These are phyloP conservation scores for Papilio gigon DNA, from an alignment of 2,888 invertebrate genomes.

Conservation along the genomic window DNA sequence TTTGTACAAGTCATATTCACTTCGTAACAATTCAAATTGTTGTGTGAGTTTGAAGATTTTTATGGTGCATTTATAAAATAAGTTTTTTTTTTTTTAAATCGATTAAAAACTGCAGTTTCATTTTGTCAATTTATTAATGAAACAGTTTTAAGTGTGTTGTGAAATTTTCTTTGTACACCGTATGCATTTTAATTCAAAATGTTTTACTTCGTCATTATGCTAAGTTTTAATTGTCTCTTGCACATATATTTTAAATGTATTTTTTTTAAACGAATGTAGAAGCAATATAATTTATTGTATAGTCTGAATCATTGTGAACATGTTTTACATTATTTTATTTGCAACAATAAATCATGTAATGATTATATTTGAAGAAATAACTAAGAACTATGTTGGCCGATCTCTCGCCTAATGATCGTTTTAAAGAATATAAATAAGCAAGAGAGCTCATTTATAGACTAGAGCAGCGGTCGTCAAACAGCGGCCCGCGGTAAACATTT, in stretches of 20 bases:
- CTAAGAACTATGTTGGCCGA: too few relatives aligned
- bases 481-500: too few relatives aligned
- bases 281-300: slow-evolving; percentile 10
- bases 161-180: background rate
- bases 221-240: too few relatives aligned
- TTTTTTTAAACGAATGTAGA: background rate
- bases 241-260: too few relatives aligned
- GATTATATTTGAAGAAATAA: slow-evolving; percentile 13
- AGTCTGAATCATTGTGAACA: background rate
- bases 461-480: too few relatives aligned
- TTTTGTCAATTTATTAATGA: background rate
- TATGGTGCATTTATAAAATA: background rate
- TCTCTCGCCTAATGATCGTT: too few relatives aligned
- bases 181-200: too few relatives aligned
- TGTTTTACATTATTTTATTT: slow-evolving; percentile 27
- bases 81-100: background rate
- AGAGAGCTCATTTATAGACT: too few relatives aligned
- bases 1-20: background rate
- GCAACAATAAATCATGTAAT: slow-evolving; percentile 17
- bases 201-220: too few relatives aligned
- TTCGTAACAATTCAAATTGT: background rate
- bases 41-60: background rate
- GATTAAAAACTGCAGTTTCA: too few relatives aligned
- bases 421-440: too few relatives aligned
- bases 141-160: background rate